Percentiles rank a stretch among this genome's conserved stretches.
phyloP scores from a whole-genome alignment of 1,140 invertebrate species.

The Dinoponera quadriceps region DNA sequence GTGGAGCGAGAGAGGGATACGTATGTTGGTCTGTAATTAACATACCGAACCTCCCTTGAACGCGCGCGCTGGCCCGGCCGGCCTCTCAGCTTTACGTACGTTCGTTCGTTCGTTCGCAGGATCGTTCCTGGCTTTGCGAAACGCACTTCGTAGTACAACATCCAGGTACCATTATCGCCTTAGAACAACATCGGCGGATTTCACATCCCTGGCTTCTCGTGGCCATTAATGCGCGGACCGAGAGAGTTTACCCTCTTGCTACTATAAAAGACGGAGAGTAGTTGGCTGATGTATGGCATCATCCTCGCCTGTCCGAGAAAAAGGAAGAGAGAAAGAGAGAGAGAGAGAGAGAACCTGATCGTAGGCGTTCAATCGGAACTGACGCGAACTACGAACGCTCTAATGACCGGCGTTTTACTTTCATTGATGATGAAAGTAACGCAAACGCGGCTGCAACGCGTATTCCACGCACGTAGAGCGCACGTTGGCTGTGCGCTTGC shows the following conservation, averaged over 20 bases:
- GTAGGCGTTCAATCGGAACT: slow-evolving; percentile 44
- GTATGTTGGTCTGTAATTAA: slow-evolving; percentile 84
- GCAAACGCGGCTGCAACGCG: not conserved
- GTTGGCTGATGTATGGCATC: slow-evolving; percentile 34
- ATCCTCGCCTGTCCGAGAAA: slow-evolving; percentile 32
- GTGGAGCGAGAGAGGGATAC: slow-evolving; percentile 67
- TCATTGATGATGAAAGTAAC: slow-evolving; percentile 43
- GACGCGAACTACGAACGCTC: slow-evolving; percentile 14
- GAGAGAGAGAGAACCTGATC: not conserved
- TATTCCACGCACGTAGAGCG: not conserved
- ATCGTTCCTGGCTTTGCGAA: slow-evolving; percentile 61
- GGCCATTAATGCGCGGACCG: slow-evolving; percentile 27
- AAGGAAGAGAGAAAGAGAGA: not conserved
- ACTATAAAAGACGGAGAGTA: slow-evolving; percentile 20
- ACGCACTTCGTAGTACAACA: slow-evolving; percentile 41
- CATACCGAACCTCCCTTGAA: slow-evolving; percentile 82
- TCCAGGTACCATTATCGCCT: slow-evolving; percentile 57
- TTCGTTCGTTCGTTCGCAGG: slow-evolving; percentile 69
- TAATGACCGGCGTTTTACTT: slow-evolving; percentile 22
- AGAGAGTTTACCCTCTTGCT: slow-evolving; percentile 48
- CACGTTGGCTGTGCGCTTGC: not conserved
- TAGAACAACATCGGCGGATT: slow-evolving; percentile 30
- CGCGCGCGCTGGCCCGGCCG: slow-evolving; percentile 63
- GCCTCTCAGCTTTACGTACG: slow-evolving; percentile 66
- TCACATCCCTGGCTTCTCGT: not conserved